Base-by-base conservation (phyloP, 1,140 invertebrate genomes). In the Drosophila prosaltans region DNA sequence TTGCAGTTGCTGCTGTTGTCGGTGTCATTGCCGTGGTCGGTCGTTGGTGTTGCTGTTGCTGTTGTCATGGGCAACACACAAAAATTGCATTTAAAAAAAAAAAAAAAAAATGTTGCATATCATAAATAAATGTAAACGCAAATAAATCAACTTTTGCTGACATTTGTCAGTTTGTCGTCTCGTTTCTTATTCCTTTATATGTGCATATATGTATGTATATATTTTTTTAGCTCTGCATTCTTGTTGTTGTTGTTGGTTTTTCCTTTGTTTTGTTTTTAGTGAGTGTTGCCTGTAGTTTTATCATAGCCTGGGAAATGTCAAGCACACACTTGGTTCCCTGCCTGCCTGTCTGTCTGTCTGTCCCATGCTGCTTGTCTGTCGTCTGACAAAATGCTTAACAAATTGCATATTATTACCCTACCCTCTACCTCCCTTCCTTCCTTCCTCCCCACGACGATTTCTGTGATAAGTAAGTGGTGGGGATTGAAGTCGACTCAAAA, bases 71-170 rank as follows among this genome's bases (percentile, higher is more conserved):
- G 45, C 67, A 70, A 81, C 68, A 79, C 64, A 82, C 2, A 69
- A 86, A 86, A 86, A 86, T 86, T 76, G 82, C 82, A 86, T 85
- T 85, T 85, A 6, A 36, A 36, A 36, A 4, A 4, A 30, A 36
- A 4, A 4, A 30, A 30, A 30, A 78, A 85, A 86, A 86, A 86
- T 86, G 83, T 86, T 82, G 82, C 82, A 86, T 88, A 82, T 86
- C 83, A 88, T 88, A 86, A 88, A 88, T 88, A 86, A 86, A 88
- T 86, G 80, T 88, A 80, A 88, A 74, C 76, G 83, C 80, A 86
- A 86, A 86, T 86, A 86, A 86, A 86, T 86, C 83, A 86, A 82
- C 80, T 80, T 80, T 83, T 88, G 83, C 77, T 88, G 83, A 88
- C 80, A 88, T 88, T 86, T 86, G 80, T 86, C 83, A 83, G 83